Evolutionary conservation across 2,113 vertebrate species (phyloP).

Genomic region (Strix uralensis): DNA sequence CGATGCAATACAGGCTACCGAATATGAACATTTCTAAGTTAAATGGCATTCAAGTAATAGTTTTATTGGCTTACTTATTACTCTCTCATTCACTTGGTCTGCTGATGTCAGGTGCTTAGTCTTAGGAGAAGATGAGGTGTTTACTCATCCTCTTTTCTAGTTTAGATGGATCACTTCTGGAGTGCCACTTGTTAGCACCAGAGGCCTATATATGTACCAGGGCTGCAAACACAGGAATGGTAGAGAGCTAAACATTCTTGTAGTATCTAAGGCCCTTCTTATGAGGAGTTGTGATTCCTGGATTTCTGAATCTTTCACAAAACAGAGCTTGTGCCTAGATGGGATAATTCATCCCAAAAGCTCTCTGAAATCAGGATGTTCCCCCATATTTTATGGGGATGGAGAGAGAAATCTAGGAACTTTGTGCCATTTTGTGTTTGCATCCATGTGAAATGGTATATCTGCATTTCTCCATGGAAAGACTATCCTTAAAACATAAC

Average conservation of each 20-base stretch:
- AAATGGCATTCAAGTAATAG: neutral
- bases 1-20: neutral
- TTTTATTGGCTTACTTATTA: neutral
- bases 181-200: neutral
- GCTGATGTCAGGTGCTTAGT: neutral
- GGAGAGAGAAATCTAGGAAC: neutral
- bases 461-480: neutral
- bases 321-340: neutral
- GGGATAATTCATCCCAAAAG: neutral
- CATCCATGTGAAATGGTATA: neutral
- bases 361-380: neutral
- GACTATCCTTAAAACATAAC: neutral
- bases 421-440: neutral
- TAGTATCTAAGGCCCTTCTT: neutral
- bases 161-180: neutral
- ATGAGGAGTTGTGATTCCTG: neutral
- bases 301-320: neutral
- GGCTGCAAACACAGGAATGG: neutral
- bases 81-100: neutral
- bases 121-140: neutral
- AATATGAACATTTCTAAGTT: neutral
- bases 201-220: neutral
- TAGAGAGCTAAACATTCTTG: neutral
- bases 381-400: neutral
- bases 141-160: neutral